Percentiles rank a stretch among this genome's conserved stretches.
Conservation (phyloP, 1,140 invertebrate species). For the Drosophila chauvacae region DNA sequence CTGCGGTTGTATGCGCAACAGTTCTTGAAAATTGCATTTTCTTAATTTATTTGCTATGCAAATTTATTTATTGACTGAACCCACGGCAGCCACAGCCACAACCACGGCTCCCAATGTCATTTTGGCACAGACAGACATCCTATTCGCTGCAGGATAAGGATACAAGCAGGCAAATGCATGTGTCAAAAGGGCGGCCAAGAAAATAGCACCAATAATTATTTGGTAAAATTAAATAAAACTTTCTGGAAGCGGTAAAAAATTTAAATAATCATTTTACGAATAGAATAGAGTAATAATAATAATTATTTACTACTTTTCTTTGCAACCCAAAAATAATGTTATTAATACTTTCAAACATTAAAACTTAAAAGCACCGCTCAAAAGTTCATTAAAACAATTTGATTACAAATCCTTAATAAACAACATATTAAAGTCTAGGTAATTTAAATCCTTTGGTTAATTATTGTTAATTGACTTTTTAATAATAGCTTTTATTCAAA, state of each 20-base stretch:
- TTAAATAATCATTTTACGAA: too few relatives aligned
- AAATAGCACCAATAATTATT: background rate
- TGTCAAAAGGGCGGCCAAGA: background rate
- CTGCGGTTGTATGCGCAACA: conserved; percentile 39
- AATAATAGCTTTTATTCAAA: background rate
- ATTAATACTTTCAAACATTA: too few relatives aligned
- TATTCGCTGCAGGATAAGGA: conserved; percentile 5
- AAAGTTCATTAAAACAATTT: too few relatives aligned
- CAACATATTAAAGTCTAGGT: background rate
- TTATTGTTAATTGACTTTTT: too few relatives aligned
- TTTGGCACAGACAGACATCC: conserved; percentile 25
- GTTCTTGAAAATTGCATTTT: conserved; percentile 82
- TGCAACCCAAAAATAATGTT: too few relatives aligned
- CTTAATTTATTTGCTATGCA: conserved; percentile 81
- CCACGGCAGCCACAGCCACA: conserved; percentile 6
- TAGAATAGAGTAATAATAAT: too few relatives aligned
- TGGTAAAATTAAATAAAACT: too few relatives aligned
- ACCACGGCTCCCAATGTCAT: conserved; percentile 17
- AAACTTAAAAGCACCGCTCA: background rate
- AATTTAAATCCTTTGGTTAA: background rate
- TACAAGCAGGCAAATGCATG: conserved; percentile 3
- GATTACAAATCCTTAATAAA: too few relatives aligned
- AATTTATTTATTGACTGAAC: conserved; percentile 79
- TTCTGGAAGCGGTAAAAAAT: too few relatives aligned
- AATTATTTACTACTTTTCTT: too few relatives aligned